Conservation (phyloP, 1,140 invertebrate species). For the Drosophila busckii region DNA sequence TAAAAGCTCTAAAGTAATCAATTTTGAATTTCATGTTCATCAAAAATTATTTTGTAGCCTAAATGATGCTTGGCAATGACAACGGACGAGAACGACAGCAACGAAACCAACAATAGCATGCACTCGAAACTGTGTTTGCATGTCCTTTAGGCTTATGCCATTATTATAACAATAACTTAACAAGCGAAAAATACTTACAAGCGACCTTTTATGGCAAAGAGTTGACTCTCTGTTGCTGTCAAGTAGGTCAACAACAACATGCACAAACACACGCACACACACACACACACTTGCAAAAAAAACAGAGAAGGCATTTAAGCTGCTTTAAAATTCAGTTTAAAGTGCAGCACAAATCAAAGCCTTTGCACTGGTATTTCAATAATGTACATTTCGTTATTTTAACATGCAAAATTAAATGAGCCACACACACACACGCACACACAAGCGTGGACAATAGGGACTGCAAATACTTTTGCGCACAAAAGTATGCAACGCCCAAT, state of each 20-base stretch:
- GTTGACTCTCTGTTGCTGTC: conserved; percentile 27
- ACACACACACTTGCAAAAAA: background rate
- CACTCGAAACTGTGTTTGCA: conserved; percentile 18
- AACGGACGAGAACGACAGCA: conserved; percentile 1
- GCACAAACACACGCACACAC: background rate
- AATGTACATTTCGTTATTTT: too few species aligned
- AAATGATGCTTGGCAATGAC: background rate
- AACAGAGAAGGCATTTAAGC: too few species aligned
- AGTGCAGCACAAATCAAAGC: too few species aligned
- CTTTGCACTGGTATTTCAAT: too few species aligned
- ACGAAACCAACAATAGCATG: background rate
- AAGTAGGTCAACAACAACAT: conserved; percentile 56
- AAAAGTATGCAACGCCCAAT: conserved; percentile 65
- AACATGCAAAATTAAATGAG: too few species aligned
- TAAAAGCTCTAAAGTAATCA: background rate
- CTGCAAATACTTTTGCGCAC: conserved; percentile 36
- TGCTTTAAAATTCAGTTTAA: too few species aligned
- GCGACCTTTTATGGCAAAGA: conserved; percentile 23
- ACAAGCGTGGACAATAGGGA: background rate
- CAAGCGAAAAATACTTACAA: conserved; percentile 28
- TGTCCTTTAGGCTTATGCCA: conserved; percentile 49
- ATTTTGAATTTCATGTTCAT: background rate
- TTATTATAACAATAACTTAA: conserved; percentile 56
- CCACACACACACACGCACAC: conserved; percentile 1
- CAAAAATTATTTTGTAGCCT: background rate